phyloP scores from a whole-genome alignment of 53 echinoderm and acorn worm species.

The Echinarachnius parma region DNA sequence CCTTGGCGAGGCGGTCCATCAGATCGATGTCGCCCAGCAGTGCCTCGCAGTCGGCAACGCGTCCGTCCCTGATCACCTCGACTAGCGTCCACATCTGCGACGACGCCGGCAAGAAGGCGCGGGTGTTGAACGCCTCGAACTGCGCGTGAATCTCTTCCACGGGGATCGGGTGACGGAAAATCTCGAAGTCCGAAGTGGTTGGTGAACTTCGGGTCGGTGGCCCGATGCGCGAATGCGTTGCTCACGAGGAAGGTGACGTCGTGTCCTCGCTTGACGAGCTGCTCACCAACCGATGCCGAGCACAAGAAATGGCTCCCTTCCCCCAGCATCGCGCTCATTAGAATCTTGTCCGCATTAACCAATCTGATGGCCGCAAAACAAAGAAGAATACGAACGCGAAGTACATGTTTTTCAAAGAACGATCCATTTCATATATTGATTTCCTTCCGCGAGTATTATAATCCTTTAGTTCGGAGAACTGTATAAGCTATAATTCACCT shows the following conservation, averaged over 20 bases:
- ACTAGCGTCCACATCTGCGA: constrained; percentile 16
- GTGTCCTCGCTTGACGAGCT: constrained; percentile 37
- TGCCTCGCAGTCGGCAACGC: constrained; percentile 25
- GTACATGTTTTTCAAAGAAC: no score
- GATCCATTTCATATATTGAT: no score
- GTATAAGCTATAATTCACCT: no score
- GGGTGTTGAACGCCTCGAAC: constrained; percentile 22
- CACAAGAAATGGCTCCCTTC: constrained; percentile 52
- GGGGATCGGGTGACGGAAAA: constrained; percentile 41
- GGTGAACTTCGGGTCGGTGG: constrained; percentile 11
- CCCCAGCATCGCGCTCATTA: constrained; percentile 49
- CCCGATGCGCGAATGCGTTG: constrained; percentile 23
- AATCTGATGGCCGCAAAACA: no score
- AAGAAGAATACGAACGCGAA: no score
- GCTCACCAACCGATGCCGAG: constrained; percentile 26
- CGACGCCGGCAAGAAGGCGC: constrained; percentile 31
- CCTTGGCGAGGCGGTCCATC: constrained; percentile 34
- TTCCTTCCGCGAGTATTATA: no score
- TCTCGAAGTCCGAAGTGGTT: constrained; percentile 35
- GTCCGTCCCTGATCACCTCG: constrained; percentile 26
- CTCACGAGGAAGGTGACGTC: constrained; percentile 53
- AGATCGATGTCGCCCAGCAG: constrained; percentile 19
- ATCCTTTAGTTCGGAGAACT: no score
- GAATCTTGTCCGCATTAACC: no score
- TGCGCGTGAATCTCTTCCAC: constrained; percentile 34